Evolutionary conservation across 2,888 invertebrate genomes (phyloP), one percentile per base, ranked within the genome.

Genomic region (Priocnemis perturbator): DNA sequence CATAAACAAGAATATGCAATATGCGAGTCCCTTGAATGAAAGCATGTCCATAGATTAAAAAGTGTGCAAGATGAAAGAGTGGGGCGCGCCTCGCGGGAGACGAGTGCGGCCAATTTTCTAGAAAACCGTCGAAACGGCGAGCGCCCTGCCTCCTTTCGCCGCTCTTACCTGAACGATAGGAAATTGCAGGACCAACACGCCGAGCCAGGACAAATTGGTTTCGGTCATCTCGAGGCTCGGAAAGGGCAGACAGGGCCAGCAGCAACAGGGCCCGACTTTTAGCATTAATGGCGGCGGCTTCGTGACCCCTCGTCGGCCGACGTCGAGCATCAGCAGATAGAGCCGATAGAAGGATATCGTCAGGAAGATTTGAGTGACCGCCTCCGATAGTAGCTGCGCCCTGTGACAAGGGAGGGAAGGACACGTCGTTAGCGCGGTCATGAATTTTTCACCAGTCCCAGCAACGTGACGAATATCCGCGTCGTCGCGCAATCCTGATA

Each of bases 311-410:
- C 86, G 84, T 23, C 79, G 77, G 20, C 88, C 87, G 59, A 87
- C 70, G 4, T 92, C 92, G 37, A 94, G 90, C 77, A 94, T 90
- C 71, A 94, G 88, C 74, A 93, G 92, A 89, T 92, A 94, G 77
- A 95, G 90, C 73, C 94, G 93, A 87, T 94, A 95, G 89, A 94
- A 90, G 11, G 91, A 92, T 53, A 93, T 91, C 92, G 93, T 93
- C 72, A 94, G 92, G 59, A 91, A 91, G 67, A 93, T 92, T 86
- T 94, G 94, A 3, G 93, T 93, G 57, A 94, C 87, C 0, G 93
- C 93, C 87, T 95, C 94, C 2, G 93, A 91, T 67, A 94, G 85
- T 57, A 94, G 88, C 75, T 93, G 92, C n/a, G 93, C 91, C 68
- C 89, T 89, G 68, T 14, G 72, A 73, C 59, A 52, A n/a, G n/a